These are phyloP conservation scores for Clitarchus hookeri DNA, from an alignment of 2,888 invertebrate genomes.

Conservation along the genomic window DNA sequence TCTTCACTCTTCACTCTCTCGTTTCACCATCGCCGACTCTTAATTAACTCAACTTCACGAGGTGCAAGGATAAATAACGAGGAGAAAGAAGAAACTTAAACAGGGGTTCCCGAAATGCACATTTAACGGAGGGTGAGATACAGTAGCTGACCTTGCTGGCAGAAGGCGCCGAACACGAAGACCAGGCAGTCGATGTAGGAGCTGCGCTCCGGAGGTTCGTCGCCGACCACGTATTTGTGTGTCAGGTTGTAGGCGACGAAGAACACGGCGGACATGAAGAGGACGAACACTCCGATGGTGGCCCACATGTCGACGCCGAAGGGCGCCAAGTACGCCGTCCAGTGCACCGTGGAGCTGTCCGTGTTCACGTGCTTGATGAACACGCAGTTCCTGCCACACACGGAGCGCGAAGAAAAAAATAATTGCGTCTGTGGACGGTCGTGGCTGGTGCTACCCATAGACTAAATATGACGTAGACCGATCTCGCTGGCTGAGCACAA, in stretches of 20 bases:
- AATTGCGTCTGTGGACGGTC: too few relatives aligned
- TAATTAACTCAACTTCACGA: too few relatives aligned
- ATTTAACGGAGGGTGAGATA: too few relatives aligned
- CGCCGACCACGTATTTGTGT: background rate
- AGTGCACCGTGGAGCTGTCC: background rate
- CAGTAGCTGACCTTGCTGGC: conserved; percentile 18
- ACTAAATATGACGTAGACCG: too few relatives aligned
- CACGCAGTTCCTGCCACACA: background rate
- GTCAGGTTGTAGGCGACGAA: conserved; percentile 1
- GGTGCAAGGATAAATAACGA: too few relatives aligned
- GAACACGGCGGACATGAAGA: background rate
- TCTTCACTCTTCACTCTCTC: too few relatives aligned
- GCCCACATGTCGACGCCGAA: background rate
- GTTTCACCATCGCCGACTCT: too few relatives aligned
- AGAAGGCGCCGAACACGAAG: conserved; percentile 16
- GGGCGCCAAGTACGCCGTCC: background rate
- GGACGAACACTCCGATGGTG: background rate
- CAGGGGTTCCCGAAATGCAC: too few relatives aligned
- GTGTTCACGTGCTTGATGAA: background rate
- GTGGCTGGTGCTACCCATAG: too few relatives aligned
- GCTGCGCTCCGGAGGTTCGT: background rate
- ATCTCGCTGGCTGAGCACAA: too few relatives aligned
- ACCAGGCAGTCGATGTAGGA: conserved; percentile 4
- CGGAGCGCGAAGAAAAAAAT: too few relatives aligned
- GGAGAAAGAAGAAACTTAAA: too few relatives aligned